Evolutionary conservation across 2,888 invertebrate species (phyloP), one percentile per base, ranked within the genome.

Genomic region (Microdon myrmicae): DNA sequence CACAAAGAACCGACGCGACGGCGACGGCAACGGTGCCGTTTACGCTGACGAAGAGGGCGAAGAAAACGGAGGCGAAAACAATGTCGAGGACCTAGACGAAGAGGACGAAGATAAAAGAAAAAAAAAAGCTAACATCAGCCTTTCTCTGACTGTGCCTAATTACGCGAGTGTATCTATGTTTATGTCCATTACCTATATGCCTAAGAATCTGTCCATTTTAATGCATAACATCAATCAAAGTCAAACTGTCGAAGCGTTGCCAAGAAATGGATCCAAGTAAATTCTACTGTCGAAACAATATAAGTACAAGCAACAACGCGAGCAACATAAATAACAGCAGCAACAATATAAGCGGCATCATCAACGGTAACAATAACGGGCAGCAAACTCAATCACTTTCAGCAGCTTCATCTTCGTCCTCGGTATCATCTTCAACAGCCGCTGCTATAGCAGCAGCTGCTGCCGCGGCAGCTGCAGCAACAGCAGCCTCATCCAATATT

Each of bases 201-300:
- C 64, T 56, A 56, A 45, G 37, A 51, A 51, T 64, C 56, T 58
- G 51, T 64, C 64, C 58, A 64, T 64, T 51, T 64, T 53, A 64
- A 64, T 64, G 64, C 43, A 31, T 43, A 64, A 58, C 43, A 58
- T 47, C 45, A 55, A 39, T 20, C 39, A n/a, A 31, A 55, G 39
- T 23, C 28, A 47, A n/a, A n/a, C n/a, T n/a, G n/a, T n/a, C 26
- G 28, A 47, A 22, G 22, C 34, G 31, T 41, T 53, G 41, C 55
- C 47, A 70, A 66, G 72, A 70, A 61, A 77, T 78, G 77, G 77
- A 78, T 70, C 68, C 76, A 47, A 75, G 74, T 67, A 76, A 76
- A 68, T 74, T 73, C 59, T 77, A 77, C 67, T 75, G 74, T 67
- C 75, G 72, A 35, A 29, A 17, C 38, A 72, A 71, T 26, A 64